Conservation (phyloP, 2,888 invertebrate species). For the Neelides folsomi region DNA sequence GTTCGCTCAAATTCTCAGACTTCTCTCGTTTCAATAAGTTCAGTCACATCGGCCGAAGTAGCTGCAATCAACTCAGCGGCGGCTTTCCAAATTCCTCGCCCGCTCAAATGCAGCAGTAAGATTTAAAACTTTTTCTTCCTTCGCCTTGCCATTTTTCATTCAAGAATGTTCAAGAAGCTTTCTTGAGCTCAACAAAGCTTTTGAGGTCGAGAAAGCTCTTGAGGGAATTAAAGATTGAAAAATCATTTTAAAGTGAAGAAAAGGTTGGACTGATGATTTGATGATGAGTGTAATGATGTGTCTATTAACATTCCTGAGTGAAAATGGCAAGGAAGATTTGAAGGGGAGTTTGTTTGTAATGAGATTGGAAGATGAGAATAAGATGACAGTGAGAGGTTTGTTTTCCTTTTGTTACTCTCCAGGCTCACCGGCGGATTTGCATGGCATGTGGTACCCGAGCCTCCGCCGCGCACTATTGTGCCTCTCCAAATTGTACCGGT, state of each 20-base stretch:
- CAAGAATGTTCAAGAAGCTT: no score
- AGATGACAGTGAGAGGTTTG: conserved; percentile 4
- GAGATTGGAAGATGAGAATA: neutral
- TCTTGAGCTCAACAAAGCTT: no score
- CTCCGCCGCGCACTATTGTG: conserved; percentile 88
- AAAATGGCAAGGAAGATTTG: neutral
- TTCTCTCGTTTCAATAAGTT: conserved; percentile 54
- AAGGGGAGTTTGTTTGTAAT: neutral
- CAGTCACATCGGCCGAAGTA: conserved; percentile 57
- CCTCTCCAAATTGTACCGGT: conserved; percentile 78
- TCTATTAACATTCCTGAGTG: no score
- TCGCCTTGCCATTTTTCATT: no score
- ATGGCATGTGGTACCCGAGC: conserved; percentile 99
- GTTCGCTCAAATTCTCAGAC: conserved; percentile 50
- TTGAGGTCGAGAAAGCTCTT: no score
- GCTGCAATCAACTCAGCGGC: conserved; percentile 46
- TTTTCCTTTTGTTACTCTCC: conserved; percentile 27
- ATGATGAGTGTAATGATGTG: no score
- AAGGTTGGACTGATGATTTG: no score
- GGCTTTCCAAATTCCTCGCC: conserved; percentile 37
- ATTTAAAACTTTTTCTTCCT: conserved; percentile 6
- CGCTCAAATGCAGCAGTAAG: conserved; percentile 42
- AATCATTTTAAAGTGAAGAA: no score
- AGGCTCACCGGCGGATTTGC: conserved; percentile 84
- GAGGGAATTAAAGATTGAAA: no score